Conservation (phyloP, 1,140 invertebrate species). For the Mamestra configurata region DNA sequence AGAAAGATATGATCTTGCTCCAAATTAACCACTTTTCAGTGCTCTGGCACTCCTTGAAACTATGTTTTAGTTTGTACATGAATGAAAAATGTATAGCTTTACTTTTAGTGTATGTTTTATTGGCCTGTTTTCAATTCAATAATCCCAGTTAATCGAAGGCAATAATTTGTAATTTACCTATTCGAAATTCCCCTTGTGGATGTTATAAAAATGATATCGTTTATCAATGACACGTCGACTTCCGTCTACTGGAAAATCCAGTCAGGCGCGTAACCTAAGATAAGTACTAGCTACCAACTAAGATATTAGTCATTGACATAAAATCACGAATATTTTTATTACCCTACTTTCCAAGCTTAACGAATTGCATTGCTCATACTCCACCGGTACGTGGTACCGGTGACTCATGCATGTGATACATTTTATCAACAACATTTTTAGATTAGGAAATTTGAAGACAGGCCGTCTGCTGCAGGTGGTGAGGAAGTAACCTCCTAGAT, state of each 20-base stretch:
- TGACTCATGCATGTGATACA: conserved; percentile 33
- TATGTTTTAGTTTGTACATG: too few relatives aligned
- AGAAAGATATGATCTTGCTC: too few relatives aligned
- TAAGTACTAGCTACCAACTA: neutral
- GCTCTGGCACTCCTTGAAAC: too few relatives aligned
- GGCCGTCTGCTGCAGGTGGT: neutral
- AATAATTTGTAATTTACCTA: neutral
- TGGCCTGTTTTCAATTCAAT: neutral
- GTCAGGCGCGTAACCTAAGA: neutral
- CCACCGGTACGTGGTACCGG: neutral
- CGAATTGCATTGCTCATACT: conserved; percentile 29
- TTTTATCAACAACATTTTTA: conserved; percentile 17
- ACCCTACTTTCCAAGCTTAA: conserved; percentile 10
- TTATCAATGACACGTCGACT: neutral
- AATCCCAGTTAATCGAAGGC: neutral
- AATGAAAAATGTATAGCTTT: neutral
- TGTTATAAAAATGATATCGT: neutral
- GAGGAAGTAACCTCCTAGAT: neutral
- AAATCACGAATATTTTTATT: conserved; percentile 37
- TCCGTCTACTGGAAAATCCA: neutral
- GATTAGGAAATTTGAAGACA: conserved; percentile 25
- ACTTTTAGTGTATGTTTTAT: neutral
- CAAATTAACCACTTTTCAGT: too few relatives aligned
- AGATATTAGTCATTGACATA: conserved; percentile 1
- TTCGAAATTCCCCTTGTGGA: neutral